Base-by-base conservation (phyloP, 1,140 invertebrate species). In the Drosophila sp. region DNA sequence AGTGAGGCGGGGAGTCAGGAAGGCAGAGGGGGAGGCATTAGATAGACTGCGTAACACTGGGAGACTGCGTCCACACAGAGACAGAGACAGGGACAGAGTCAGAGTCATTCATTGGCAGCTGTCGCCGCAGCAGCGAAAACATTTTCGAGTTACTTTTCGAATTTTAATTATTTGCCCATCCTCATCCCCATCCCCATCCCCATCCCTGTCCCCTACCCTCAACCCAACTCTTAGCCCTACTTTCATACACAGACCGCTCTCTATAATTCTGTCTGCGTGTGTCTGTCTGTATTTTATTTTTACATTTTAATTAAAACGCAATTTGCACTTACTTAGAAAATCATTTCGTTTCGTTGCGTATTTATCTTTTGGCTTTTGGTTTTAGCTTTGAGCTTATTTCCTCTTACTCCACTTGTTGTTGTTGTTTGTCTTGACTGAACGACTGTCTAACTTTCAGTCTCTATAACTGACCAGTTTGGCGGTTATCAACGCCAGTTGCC, bases 271-370 rank as follows among this genome's bases (percentile, higher is more conserved):
- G 21, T 21, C 45, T 57, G 29, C 32, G 16, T 13, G 51, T 63
- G 29, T 36, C 48, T 84, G 64, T 81, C 61, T 78, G 71, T 76
- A 75, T 74, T 87, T 87, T 87, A 82, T 87, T 86, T 86, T 86
- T 78, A 89, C 82, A 86, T 86, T 86, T 86, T 86, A 86, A 87
- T 86, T 86, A 87, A 86, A 86, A 87, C 82, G 72, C 82, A 86
- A 87, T 86, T 86, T 86, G 75, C 82, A 86, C 82, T 86, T 86
- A 86, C 82, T 86, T 86, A 86, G 82, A 78, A 79, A 87, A 86
- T 86, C 79, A 89, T 86, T 74, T 77, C 65, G 66, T 77, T 86
- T 81, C 66, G 78, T 41, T 67, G 84, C 65, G 72, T 76, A 65
- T 80, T 84, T 80, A 45, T 67, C 64, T 70, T 59, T 72, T 70